These are phyloP conservation scores for Hylyphantes graminicola DNA, from an alignment of 1,140 invertebrate genomes.

Conservation along the genomic window DNA sequence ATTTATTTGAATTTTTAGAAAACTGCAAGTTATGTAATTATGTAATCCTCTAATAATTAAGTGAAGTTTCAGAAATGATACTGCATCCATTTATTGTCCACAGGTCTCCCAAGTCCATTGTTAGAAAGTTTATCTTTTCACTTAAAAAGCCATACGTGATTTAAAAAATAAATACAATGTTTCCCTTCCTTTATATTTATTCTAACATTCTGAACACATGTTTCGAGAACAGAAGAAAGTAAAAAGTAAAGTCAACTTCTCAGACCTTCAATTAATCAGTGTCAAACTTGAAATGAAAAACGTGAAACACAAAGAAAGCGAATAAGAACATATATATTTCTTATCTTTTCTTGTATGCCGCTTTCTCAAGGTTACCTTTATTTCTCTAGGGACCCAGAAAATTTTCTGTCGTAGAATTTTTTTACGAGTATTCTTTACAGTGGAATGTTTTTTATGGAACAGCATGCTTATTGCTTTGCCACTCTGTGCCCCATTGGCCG, in stretches of 20 bases:
- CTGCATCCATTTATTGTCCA: too few relatives aligned
- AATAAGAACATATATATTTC: constrained; percentile 11
- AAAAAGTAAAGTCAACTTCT: constrained; percentile 30
- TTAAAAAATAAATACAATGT: too few relatives aligned
- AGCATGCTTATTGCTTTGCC: constrained; percentile 13
- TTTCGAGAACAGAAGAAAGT: not conserved
- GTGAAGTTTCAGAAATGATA: too few relatives aligned
- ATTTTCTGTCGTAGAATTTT: constrained; percentile 6
- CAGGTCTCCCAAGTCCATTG: too few relatives aligned
- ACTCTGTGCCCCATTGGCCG: not conserved
- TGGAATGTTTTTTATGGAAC: not conserved
- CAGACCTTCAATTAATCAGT: constrained; percentile 35
- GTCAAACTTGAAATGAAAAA: constrained; percentile 34
- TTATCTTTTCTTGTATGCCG: not conserved
- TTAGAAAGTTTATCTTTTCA: too few relatives aligned
- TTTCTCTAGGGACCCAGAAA: not conserved
- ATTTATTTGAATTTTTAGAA: too few relatives aligned
- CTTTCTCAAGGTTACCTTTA: not conserved
- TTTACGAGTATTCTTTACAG: constrained; percentile 1
- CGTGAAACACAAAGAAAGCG: constrained; percentile 1
- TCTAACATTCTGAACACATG: constrained; percentile 20
- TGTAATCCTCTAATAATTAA: too few relatives aligned
- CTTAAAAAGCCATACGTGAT: too few relatives aligned
- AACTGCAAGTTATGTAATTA: too few relatives aligned
- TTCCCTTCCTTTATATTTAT: constrained; percentile 18